Base-by-base conservation (phyloP, 1,140 invertebrate genomes). In the Popillia japonica region DNA sequence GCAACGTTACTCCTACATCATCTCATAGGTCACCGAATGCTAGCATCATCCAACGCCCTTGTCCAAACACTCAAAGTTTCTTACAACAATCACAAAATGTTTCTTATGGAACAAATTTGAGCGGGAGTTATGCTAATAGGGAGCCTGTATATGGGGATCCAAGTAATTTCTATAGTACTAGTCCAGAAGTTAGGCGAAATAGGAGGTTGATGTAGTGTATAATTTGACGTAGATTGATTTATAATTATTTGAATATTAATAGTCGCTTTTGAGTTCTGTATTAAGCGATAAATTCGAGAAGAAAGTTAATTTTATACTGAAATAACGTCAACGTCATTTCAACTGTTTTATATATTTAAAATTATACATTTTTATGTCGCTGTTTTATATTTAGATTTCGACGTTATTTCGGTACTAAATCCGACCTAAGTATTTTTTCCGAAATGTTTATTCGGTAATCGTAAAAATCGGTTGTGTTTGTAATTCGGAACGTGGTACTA, bases 131-230 rank as follows among this genome's bases (percentile, higher is more conserved):
- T 44, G 27, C 44, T 6, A 77, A 75, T 14, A 79, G 80, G 34
- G 84, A 83, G 64, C 83, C 83, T 6, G 78, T 85, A 10, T 85
- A 85, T 76, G 84, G 84, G 23, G 83, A 85, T 78, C 78, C 80
- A 9, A 84, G 81, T 76, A 79, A 79, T 14, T 85, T 85, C 61
- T 82, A 83, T 34, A 82, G 64, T 40, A 84, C 78, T 34, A 81
- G 78, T 79, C 81, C 83, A 2, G 84, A 83, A 77, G 41, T 83
- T 10, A 77, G 83, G 73, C 78, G 82, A 40, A 84, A 83, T 76
- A 77, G 82, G 34, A 79, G 82, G 27, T 81, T 82, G 48, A 81
- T 83, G 79, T 78, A 72, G 22, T 68, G 17, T 3, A 48, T 27
- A 68, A 27, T 8, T 0, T 68, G 10, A 9, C 6, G 20, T 10